A percentile compares a stretch with the other conserved stretches of the same genome.
These are phyloP conservation scores for Ruditapes philippinarum DNA, from an alignment of 1,140 invertebrate genomes.

Conservation along the genomic window DNA sequence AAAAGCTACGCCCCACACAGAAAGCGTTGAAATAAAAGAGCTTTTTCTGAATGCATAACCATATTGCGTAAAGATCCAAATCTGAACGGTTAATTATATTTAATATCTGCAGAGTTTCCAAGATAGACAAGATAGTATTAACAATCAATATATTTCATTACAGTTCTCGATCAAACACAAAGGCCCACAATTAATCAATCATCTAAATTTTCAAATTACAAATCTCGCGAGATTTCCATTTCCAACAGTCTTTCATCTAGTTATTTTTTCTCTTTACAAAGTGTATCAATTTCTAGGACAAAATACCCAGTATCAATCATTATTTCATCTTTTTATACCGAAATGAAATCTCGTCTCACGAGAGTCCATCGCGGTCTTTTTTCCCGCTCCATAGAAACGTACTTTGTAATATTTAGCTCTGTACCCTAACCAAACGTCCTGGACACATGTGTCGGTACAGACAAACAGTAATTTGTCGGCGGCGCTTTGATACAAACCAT, in stretches of 20 bases:
- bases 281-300: background rate
- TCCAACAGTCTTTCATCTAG: background rate
- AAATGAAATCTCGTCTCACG: conserved; percentile 11
- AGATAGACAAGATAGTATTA: too few relatives aligned
- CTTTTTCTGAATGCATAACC: too few relatives aligned
- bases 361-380: background rate
- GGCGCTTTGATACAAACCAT: conserved; percentile 24
- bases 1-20: too few relatives aligned
- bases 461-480: conserved; percentile 20
- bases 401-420: background rate
- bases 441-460: background rate
- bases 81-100: too few relatives aligned
- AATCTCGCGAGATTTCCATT: conserved; percentile 1
- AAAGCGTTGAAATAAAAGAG: too few relatives aligned
- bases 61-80: too few relatives aligned
- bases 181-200: background rate
- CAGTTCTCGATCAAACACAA: background rate
- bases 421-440: background rate
- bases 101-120: too few relatives aligned
- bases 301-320: background rate
- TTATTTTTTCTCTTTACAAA: background rate
- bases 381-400: background rate
- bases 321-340: background rate
- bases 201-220: background rate
- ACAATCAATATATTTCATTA: conserved; percentile 15